Percentiles rank a stretch among this genome's conserved stretches.
Conservation (phyloP, 2,888 invertebrate genomes). For the Sesamia inferens region DNA sequence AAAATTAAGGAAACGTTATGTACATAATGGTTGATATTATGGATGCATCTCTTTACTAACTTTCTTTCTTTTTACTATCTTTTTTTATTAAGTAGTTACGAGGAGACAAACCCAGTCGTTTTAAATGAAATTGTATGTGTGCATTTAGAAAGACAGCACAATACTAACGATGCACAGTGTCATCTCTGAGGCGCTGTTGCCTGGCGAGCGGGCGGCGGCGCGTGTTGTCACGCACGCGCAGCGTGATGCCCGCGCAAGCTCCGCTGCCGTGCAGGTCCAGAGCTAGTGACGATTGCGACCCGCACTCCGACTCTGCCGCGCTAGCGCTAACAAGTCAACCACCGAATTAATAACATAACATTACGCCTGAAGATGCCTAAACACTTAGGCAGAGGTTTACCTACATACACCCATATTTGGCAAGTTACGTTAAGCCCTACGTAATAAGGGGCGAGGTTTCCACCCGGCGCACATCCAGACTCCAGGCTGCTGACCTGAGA, state of each 20-base stretch:
- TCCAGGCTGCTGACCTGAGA: not conserved
- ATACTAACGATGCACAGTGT: conserved; percentile 90
- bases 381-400: not conserved
- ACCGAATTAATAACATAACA: not conserved
- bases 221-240: conserved; percentile 91
- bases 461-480: not conserved
- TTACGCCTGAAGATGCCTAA: not conserved
- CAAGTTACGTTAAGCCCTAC: not conserved
- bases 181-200: conserved; percentile 93
- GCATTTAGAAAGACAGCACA: not conserved
- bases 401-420: not conserved
- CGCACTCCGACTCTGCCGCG: conserved; percentile 87
- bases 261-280: conserved; percentile 92
- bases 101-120: not conserved
- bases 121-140: not conserved
- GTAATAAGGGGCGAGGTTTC: not conserved
- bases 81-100: no score
- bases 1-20: no score
- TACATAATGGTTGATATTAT: no score
- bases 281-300: conserved; percentile 93
- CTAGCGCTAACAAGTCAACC: conserved; percentile 76
- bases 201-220: conserved; percentile 93
- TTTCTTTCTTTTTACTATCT: no score
- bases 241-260: conserved; percentile 87
- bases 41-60: no score